Conservation (phyloP, 2,888 invertebrate genomes). For the Hetaerina titia region DNA sequence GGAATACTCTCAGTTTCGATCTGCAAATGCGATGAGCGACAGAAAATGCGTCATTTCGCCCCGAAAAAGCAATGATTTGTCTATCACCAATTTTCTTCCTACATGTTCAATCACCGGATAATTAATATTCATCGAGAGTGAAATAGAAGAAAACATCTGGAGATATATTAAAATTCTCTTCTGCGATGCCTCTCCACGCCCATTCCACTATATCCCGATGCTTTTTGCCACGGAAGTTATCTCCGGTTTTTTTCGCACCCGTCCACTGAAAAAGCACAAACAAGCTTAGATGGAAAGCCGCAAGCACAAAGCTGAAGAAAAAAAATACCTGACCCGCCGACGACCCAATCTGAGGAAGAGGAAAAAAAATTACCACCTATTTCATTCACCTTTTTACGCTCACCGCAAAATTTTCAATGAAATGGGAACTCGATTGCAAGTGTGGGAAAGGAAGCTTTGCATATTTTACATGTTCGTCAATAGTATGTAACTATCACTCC, state of each 20-base stretch:
- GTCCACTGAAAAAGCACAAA: neutral
- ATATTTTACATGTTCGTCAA: neutral
- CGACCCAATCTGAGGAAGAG: neutral
- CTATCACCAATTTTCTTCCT: neutral
- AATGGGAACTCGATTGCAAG: neutral
- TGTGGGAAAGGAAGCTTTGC: neutral
- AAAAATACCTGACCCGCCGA: neutral
- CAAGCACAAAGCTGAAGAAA: neutral
- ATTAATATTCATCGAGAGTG: neutral
- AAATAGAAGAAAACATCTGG: neutral
- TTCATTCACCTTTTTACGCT: neutral
- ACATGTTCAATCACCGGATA: neutral
- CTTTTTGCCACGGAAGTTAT: neutral
- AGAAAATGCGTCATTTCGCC: too few species aligned
- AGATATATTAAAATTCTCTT: neutral
- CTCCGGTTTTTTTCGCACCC: neutral
- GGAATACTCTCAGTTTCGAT: too few species aligned
- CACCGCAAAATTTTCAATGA: neutral
- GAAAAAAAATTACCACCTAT: neutral
- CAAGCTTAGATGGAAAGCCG: conserved; percentile 9
- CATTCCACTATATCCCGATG: neutral
- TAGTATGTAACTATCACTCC: neutral
- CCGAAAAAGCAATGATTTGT: neutral
- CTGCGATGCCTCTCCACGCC: neutral
- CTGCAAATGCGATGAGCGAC: too few species aligned